phyloP scores from a whole-genome alignment of 2,113 vertebrate species.

The Turdus rufiventris region DNA sequence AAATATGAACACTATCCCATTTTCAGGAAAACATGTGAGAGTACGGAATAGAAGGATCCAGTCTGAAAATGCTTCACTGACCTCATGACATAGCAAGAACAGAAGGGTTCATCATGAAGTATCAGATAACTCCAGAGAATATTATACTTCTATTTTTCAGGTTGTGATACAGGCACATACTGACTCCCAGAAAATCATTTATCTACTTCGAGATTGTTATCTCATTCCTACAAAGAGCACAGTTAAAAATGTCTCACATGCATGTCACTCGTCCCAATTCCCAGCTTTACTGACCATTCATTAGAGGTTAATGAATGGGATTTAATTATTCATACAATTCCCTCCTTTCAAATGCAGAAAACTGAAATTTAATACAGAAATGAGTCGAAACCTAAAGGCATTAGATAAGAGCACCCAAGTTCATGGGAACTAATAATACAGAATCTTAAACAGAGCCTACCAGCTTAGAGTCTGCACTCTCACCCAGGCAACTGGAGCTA shows the following conservation, averaged over 20 bases:
- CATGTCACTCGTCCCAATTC: neutral
- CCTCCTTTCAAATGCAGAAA: neutral
- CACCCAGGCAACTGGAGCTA: neutral
- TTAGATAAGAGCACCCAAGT: neutral
- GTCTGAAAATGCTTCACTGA: neutral
- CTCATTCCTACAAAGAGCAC: neutral
- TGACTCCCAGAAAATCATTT: neutral
- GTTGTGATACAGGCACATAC: neutral
- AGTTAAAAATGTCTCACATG: neutral
- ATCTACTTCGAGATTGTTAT: neutral
- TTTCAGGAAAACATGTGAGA: neutral
- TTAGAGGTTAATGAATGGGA: neutral
- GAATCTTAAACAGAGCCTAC: neutral
- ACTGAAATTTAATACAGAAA: neutral
- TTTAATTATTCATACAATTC: conserved; percentile 26
- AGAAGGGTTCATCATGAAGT: neutral
- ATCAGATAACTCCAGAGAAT: neutral
- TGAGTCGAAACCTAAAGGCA: neutral
- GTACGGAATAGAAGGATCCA: neutral
- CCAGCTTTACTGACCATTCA: neutral
- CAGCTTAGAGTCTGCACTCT: neutral
- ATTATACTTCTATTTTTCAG: neutral
- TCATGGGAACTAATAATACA: neutral
- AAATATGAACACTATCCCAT: neutral
- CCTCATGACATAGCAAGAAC: neutral